A percentile compares a stretch with the other conserved stretches of the same genome.
Evolutionary conservation across 2,888 invertebrate genomes (phyloP).

Genomic region (Himalopsyche japonica): DNA sequence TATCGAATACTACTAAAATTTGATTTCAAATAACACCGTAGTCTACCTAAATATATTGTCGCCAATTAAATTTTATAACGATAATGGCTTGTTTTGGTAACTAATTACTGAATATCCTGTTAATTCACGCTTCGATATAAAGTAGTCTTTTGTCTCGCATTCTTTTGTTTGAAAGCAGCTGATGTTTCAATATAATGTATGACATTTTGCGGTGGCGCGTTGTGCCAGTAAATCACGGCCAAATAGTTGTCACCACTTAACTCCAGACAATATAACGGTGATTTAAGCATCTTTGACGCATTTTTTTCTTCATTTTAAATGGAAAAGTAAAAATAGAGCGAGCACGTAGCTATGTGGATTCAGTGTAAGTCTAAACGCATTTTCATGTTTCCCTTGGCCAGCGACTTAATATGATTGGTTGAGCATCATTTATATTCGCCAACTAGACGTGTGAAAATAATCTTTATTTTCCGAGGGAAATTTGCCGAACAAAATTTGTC

Average conservation of each 20-base stretch:
- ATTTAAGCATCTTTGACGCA: constrained; percentile 34
- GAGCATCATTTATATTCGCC: neutral
- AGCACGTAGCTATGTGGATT: constrained; percentile 10
- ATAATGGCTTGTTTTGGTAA: neutral
- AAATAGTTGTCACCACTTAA: constrained; percentile 40
- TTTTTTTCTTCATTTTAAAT: constrained; percentile 36
- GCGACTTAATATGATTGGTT: neutral
- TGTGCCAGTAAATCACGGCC: constrained; percentile 35
- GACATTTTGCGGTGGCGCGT: constrained; percentile 34
- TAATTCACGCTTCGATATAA: constrained; percentile 6
- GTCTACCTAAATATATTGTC: neutral
- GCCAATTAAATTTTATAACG: neutral
- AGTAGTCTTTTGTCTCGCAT: constrained; percentile 33
- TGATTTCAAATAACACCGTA: neutral
- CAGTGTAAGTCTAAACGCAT: constrained; percentile 1
- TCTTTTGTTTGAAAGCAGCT: constrained; percentile 36
- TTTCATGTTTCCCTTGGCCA: neutral
- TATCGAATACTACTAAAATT: too few relatives aligned
- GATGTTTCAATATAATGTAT: constrained; percentile 37
- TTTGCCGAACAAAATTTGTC: too few relatives aligned
- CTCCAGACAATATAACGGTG: constrained; percentile 41
- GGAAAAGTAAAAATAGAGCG: constrained; percentile 31
- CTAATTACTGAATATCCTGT: neutral
- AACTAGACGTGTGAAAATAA: neutral
- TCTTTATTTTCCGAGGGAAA: neutral